Percentiles rank a stretch among this genome's conserved stretches.
phyloP scores from a whole-genome alignment of 1,140 invertebrate genomes.

The Cecropterus lyciades region DNA sequence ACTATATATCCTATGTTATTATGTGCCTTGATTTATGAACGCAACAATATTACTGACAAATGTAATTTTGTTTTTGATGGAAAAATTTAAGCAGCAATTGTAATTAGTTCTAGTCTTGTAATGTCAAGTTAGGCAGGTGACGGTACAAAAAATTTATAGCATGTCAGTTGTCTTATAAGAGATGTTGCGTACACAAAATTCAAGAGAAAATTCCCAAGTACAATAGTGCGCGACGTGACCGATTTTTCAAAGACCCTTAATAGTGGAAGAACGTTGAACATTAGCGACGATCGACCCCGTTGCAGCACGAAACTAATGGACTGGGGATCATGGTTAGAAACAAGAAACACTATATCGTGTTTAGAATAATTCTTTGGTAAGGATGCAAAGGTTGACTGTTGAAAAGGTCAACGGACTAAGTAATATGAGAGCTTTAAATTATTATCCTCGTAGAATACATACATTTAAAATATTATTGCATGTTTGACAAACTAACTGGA shows the following conservation, averaged over 20 bases:
- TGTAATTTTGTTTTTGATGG: too few relatives aligned
- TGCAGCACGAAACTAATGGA: slow-evolving; percentile 32
- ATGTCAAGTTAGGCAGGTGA: neutral
- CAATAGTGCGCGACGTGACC: slow-evolving; percentile 24
- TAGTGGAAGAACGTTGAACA: slow-evolving; percentile 35
- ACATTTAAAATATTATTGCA: too few relatives aligned
- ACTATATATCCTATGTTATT: too few relatives aligned
- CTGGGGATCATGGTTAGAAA: slow-evolving; percentile 34
- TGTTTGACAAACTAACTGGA: too few relatives aligned
- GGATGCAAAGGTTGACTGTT: neutral
- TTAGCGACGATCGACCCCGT: slow-evolving; percentile 35
- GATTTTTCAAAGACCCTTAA: slow-evolving; percentile 37
- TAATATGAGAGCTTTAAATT: too few relatives aligned
- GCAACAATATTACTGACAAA: too few relatives aligned
- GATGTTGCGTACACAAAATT: slow-evolving; percentile 9
- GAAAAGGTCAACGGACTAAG: too few relatives aligned
- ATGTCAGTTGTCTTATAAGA: slow-evolving; percentile 1
- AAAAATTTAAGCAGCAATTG: too few relatives aligned
- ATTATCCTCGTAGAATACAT: too few relatives aligned
- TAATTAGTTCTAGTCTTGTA: neutral
- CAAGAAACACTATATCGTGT: slow-evolving; percentile 26
- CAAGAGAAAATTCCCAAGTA: slow-evolving; percentile 27
- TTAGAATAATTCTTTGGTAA: slow-evolving; percentile 9
- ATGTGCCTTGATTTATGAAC: too few relatives aligned
- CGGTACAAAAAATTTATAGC: neutral